Evolutionary conservation across 2,888 invertebrate species (phyloP).

Genomic region (Eupithecia vulgata): DNA sequence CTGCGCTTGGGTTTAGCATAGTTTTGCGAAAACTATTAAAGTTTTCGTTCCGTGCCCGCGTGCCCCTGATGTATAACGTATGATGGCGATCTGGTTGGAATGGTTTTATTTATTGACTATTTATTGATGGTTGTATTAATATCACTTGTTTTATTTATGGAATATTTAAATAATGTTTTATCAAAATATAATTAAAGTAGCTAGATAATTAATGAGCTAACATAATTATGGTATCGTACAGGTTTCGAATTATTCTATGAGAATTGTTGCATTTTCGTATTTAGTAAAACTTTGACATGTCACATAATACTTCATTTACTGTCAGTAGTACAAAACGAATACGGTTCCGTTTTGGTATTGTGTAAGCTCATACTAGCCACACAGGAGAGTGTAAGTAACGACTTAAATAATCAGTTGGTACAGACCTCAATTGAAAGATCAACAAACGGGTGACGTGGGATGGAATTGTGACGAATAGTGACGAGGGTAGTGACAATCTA

Average conservation of each 20-base stretch:
- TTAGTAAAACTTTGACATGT: too few relatives aligned
- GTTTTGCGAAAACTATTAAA: not conserved
- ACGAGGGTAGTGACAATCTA: conserved; percentile 1
- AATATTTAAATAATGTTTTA: too few relatives aligned
- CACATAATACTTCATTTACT: too few relatives aligned
- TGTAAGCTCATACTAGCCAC: not conserved
- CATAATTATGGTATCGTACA: not conserved
- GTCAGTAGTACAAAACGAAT: not conserved
- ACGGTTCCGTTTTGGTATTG: not conserved
- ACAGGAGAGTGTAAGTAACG: not conserved
- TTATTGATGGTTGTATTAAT: too few relatives aligned
- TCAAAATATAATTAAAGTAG: too few relatives aligned
- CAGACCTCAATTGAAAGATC: not conserved
- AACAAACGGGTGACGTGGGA: not conserved
- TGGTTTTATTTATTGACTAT: too few relatives aligned
- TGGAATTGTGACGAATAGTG: not conserved
- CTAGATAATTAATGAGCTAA: too few relatives aligned
- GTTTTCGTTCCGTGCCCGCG: not conserved
- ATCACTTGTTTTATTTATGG: too few relatives aligned
- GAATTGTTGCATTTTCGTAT: too few relatives aligned
- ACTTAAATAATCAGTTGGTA: not conserved
- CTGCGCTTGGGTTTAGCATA: not conserved
- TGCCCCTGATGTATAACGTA: not conserved
- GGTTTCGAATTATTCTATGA: not conserved
- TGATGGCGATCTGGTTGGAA: not conserved